Evolutionary conservation across 2,888 invertebrate genomes (phyloP), one percentile per base, ranked within the genome.

Genomic region (Cyclophora punctaria): DNA sequence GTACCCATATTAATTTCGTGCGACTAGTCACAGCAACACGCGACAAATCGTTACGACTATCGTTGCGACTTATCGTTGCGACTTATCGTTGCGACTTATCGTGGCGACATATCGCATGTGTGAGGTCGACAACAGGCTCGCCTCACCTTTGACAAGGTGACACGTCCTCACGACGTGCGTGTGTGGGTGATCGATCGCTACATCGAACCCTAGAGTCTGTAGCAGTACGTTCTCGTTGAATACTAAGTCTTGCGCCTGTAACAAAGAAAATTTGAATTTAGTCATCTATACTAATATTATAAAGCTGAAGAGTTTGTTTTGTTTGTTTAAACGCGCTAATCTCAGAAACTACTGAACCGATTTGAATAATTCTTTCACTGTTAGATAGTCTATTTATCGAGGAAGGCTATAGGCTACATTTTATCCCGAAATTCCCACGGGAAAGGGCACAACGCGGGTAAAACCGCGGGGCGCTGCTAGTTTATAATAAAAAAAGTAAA

Each of bases 171-270:
- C 97, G 62, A 99, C 98, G 87, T 97, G 96, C 41, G 98, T 96
- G 83, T 99, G 98, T 2, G 99, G 99, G 90, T 99, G 98, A 86
- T 98, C 98, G 72, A 99, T 98, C 62, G 96, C 96, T 56, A 99
- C 96, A 89, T 98, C 98, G 89, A 99, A 99, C 58, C 98, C 98
- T 78, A 99, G 91, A 7, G 98, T 99, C 90, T 98, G 98, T 58
- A 99, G 92, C 54, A 99, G 90, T 55, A 98, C 95, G 84, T 98
- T 99, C 90, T 99, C 99, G 88, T 98, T 97, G 86, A 95, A 95
- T 49, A 98, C 98, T 68, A 99, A 90, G 86, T 98, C 97, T 82
- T 97, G 96, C 56, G 96, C 95, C 89, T 95, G 94, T 55, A 77
- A 79, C 51, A 57, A 60, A 42, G 51, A 43, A 41, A 44, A 20